Conservation (phyloP, 2,113 vertebrate genomes). For the Rallus limicola region DNA sequence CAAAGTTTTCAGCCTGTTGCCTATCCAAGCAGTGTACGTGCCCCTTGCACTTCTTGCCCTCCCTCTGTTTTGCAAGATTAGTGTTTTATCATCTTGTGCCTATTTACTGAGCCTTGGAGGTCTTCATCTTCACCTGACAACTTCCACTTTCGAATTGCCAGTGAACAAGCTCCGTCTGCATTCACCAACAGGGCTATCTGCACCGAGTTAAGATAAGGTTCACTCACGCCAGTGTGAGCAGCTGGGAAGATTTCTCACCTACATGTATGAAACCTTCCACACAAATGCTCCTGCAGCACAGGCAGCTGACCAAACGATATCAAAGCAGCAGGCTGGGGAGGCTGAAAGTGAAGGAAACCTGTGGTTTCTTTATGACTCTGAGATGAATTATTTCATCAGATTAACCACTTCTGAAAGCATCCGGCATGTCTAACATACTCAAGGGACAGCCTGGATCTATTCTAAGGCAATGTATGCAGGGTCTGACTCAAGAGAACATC, state of each 20-base stretch:
- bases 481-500: slow-evolving; percentile 25
- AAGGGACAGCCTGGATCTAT: not conserved
- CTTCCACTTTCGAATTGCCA: not conserved
- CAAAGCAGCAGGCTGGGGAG: slow-evolving; percentile 5
- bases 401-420: slow-evolving; percentile 54
- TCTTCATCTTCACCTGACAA: not conserved
- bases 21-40: not conserved
- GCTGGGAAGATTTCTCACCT: not conserved
- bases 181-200: not conserved
- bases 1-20: not conserved
- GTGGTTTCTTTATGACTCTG: slow-evolving; percentile 29
- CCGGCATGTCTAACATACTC: slow-evolving; percentile 18
- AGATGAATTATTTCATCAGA: slow-evolving; percentile 47
- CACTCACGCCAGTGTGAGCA: not conserved
- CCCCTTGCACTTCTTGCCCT: not conserved
- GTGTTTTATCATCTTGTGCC: not conserved
- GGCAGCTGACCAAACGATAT: not conserved
- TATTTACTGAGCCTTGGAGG: not conserved
- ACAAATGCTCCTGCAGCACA: not conserved
- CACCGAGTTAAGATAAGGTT: not conserved
- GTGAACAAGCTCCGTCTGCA: not conserved
- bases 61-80: not conserved
- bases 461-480: not conserved
- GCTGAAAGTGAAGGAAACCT: slow-evolving; percentile 48
- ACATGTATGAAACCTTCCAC: not conserved